Base-by-base conservation (phyloP, 2,797 vertebrate species). In the Cossypha caffra region DNA sequence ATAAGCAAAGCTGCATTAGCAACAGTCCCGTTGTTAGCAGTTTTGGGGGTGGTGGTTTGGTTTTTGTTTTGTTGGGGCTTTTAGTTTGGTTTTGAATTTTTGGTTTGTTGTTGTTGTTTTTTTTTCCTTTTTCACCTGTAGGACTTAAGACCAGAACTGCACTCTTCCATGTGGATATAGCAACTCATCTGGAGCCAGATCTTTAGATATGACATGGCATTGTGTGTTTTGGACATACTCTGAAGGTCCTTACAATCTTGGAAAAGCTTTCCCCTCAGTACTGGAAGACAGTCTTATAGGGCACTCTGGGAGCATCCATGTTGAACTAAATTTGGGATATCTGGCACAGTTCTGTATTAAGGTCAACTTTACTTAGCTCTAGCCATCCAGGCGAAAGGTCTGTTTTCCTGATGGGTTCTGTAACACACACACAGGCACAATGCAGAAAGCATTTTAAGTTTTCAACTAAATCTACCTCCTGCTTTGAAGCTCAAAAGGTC, bases 401-500 rank as follows among this genome's bases (percentile, higher is more conserved):
- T 84, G 43, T 80, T 88, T 76, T 88, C 90, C 80, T 86, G 72
- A 87, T 68, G 72, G n/a, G 80, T n/a, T 61, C 73, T 76, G 15
- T 83, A 91, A 71, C 50, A 80, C 52, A 48, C 25, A 62, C 18
- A 61, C 31, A 86, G 72, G 52, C 58, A 52, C 91, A 50, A 81
- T 12, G 43, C 51, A 88, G 91, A 80, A 93, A 90, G 58, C 1
- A 1, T 66, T 88, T 81, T 31, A 88, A 48, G 69, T 84, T 91
- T 95, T 81, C 73, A 81, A 33, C 87, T 79, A 86, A 88, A 95
- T 66, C 91, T 85, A 35, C 71, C 48, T 93, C 82, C 86, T 87
- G 76, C 86, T 90, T 91, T 94, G 61, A 93, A 86, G 87, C 74
- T 86, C 77, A 76, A 90, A 95, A 95, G 86, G 82, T 95, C 91